Percentiles rank a stretch among this genome's conserved stretches.
Conservation (phyloP, 2,797 vertebrate species). For the Chrysocyon brachyurus region DNA sequence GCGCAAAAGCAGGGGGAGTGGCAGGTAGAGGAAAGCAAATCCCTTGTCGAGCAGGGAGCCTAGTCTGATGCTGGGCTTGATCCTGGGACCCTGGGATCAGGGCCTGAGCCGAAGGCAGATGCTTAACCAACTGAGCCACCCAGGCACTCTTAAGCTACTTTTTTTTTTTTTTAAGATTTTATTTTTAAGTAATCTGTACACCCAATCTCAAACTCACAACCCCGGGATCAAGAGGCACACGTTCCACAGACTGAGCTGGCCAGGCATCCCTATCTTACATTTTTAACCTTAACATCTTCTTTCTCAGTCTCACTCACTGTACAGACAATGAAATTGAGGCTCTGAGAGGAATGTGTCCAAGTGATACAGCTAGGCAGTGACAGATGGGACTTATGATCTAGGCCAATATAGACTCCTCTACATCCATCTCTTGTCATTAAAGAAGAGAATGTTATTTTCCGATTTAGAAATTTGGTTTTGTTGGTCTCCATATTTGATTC, state of each 20-base stretch:
- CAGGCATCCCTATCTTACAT: background rate
- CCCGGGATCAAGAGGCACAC: background rate
- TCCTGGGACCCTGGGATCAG: no score
- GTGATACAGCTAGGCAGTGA: background rate
- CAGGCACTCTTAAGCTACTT: no score
- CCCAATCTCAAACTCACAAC: background rate
- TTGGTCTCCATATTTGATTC: slow-evolving; percentile 2
- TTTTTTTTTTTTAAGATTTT: background rate
- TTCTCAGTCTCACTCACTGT: background rate
- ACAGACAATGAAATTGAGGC: background rate
- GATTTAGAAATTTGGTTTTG: background rate
- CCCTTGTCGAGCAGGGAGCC: no score
- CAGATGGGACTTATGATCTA: background rate
- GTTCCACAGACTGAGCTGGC: background rate
- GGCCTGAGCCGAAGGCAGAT: no score
- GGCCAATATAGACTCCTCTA: background rate
- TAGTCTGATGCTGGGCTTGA: no score
- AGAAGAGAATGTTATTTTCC: background rate
- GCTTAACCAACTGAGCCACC: no score
- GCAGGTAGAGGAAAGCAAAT: no score
- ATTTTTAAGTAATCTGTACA: background rate
- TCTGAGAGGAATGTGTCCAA: background rate
- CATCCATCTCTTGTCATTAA: background rate
- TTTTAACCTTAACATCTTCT: background rate
- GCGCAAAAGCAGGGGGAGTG: no score